phyloP scores from a whole-genome alignment of 2,888 invertebrate genomes.

The Caenorhabditis drosophilae region DNA sequence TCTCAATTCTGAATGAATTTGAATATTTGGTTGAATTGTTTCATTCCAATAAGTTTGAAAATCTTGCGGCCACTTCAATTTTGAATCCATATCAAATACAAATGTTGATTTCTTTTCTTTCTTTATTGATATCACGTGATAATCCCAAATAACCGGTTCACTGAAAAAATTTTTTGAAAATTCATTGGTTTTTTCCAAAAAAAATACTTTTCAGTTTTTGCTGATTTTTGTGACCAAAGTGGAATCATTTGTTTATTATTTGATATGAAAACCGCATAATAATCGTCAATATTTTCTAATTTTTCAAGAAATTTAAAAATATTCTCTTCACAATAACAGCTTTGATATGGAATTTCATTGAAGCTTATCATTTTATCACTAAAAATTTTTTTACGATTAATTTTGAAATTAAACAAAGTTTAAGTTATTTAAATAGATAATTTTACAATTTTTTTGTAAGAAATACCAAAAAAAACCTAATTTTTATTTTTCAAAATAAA shows the following conservation, averaged over 20 bases:
- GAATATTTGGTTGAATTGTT: constrained; percentile 17
- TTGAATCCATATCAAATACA: constrained; percentile 46
- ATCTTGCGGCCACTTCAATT: constrained; percentile 24
- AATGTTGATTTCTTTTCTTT: background rate
- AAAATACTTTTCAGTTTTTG: background rate
- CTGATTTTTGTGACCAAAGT: constrained; percentile 31
- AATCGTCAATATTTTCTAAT: constrained; percentile 2
- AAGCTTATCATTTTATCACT: background rate
- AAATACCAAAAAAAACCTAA: constrained; percentile 1
- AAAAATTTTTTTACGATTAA: background rate
- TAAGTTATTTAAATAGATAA: too few relatives aligned
- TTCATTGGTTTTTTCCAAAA: background rate
- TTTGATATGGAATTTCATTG: constrained; percentile 16
- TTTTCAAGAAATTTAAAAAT: constrained; percentile 31
- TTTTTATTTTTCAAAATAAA: constrained; percentile 4
- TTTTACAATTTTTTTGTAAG: too few relatives aligned
- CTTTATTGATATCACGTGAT: constrained; percentile 46
- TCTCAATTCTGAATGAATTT: constrained; percentile 12
- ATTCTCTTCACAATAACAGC: constrained; percentile 54
- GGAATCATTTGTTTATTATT: constrained; percentile 27
- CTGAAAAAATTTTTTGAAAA: constrained; percentile 13
- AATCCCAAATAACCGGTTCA: constrained; percentile 48
- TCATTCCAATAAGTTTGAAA: constrained; percentile 24
- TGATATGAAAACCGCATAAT: constrained; percentile 42
- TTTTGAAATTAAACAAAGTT: background rate